Evolutionary conservation across 2,113 vertebrate genomes (phyloP).

Genomic region (Cyanistes caeruleus): DNA sequence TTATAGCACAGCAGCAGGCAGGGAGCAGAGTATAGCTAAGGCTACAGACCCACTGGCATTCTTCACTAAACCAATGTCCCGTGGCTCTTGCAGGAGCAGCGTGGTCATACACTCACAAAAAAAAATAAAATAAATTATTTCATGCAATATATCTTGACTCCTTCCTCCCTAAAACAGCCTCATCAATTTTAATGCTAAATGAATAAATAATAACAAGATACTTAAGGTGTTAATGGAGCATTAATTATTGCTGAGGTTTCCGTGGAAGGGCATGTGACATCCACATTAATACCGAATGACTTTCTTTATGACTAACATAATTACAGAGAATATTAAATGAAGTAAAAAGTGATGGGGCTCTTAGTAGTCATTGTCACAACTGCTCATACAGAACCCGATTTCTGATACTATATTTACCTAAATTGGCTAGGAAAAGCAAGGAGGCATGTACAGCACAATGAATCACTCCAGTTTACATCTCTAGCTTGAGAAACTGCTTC

Average conservation of each 20-base stretch:
- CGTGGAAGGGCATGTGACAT: background rate
- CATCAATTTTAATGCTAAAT: constrained; percentile 51
- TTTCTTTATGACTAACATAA: constrained; percentile 43
- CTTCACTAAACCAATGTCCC: background rate
- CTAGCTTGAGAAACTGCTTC: constrained; percentile 41
- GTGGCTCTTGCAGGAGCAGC: background rate
- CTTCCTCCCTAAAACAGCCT: background rate
- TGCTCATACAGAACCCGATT: background rate
- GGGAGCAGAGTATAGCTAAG: background rate
- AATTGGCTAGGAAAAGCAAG: constrained; percentile 12
- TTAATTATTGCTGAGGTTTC: constrained; percentile 68
- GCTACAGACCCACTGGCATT: background rate
- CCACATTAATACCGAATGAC: background rate
- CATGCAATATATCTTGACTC: background rate
- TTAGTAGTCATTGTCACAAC: constrained; percentile 24
- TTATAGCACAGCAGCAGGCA: constrained; percentile 17
- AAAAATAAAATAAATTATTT: background rate
- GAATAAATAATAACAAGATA: constrained; percentile 63
- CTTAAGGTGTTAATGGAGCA: constrained; percentile 66
- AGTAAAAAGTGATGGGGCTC: constrained; percentile 29
- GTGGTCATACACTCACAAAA: background rate
- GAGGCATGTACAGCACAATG: constrained; percentile 8
- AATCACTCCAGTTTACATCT: constrained; percentile 47
- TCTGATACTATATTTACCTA: background rate
- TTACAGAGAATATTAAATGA: constrained; percentile 54